These are phyloP conservation scores for Peromyscus eremicus DNA, from an alignment of 2,797 vertebrate species.

Conservation along the genomic window DNA sequence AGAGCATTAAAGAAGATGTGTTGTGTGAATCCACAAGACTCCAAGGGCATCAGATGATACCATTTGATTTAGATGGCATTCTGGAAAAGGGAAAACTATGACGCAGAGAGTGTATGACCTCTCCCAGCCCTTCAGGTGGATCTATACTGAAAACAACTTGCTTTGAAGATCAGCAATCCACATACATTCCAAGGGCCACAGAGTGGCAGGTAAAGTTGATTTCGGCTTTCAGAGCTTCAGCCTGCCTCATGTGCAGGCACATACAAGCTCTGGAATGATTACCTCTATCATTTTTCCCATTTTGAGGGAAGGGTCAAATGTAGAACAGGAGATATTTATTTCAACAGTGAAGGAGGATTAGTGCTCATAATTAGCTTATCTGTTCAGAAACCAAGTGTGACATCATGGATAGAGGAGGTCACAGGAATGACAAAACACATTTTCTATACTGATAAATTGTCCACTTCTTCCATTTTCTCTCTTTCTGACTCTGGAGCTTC, in stretches of 20 bases:
- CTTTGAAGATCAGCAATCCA: neutral
- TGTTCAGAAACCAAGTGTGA: constrained; percentile 23
- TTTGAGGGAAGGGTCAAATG: neutral
- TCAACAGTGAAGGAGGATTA: constrained; percentile 8
- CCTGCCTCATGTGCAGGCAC: neutral
- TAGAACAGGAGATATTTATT: constrained; percentile 2
- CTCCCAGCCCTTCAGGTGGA: neutral
- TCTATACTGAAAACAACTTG: neutral
- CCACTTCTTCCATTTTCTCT: neutral
- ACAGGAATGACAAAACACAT: neutral
- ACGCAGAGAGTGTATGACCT: neutral
- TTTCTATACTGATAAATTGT: constrained; percentile 8
- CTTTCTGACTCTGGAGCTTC: neutral
- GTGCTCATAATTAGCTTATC: neutral
- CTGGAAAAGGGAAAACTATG: neutral
- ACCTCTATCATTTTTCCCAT: neutral
- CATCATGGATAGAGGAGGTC: neutral
- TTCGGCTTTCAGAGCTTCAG: neutral
- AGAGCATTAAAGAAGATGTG: neutral
- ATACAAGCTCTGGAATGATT: neutral
- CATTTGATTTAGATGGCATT: neutral
- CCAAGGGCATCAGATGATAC: too few species aligned
- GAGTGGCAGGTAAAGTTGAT: neutral
- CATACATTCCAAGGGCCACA: neutral
- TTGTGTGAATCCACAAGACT: neutral